Evolutionary conservation across 2,113 vertebrate species (phyloP), one percentile per base, ranked within the genome.

Genomic region (Hippocampus barbouri): DNA sequence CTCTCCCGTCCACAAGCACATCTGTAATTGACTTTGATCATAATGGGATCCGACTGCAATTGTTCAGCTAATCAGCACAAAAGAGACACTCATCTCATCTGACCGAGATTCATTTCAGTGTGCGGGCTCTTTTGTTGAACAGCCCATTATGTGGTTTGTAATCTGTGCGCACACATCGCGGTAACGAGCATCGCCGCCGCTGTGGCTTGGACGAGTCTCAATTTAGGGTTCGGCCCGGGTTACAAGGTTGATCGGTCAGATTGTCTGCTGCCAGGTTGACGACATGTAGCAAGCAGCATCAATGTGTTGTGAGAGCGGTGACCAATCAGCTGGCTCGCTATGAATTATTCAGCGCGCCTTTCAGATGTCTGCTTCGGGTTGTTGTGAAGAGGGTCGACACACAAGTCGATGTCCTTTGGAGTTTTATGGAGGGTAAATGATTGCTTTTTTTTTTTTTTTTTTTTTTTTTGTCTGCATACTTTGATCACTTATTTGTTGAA

Each of bases 311-410:
- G 81, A 84, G 76, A 18, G 40, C 54, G 71, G 23, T 2, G 69
- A 74, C 87, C 84, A 87, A 87, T 86, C 69, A 67, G 76, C 57
- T 76, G 34, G 34, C 60, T 34, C 21, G 70, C 74, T 76, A 87
- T 89, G 56, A 89, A 91, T 91, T 84, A 89, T 91, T 89, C 85
- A 91, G 73, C 30, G 57, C 49, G 66, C 68, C 80, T 82, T 83
- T 83, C 75, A 84, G 76, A 85, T 85, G 79, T 85, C 80, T 74
- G 75, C 76, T 76, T 34, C 62, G 74, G 34, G 71, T 67, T 41
- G 79, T 72, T 30, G 61, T 59, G 25, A 74, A 61, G 68, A 71
- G 23, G 79, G 76, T 84, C 81, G 76, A 63, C 69, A 57, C 75
- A 43, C 75, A 43, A 23, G 66, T 21, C 73, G 25, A 68, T 0